These are phyloP conservation scores for Genyomyrus donnyi DNA, from an alignment of 2,113 vertebrate species.

Conservation along the genomic window DNA sequence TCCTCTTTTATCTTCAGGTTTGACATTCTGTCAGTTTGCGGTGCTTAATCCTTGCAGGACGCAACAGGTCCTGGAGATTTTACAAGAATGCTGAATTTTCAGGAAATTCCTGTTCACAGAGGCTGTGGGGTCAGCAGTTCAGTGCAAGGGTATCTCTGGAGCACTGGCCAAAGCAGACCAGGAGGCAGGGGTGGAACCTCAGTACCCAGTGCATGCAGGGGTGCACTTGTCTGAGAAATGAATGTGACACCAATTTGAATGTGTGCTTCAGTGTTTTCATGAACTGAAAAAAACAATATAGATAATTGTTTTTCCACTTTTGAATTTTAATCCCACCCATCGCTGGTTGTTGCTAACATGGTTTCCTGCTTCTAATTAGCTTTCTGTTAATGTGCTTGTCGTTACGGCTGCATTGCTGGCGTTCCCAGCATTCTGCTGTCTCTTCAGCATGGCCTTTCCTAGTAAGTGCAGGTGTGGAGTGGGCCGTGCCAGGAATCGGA, in stretches of 20 bases:
- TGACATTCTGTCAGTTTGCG: background rate
- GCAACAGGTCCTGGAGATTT: background rate
- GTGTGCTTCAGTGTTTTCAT: background rate
- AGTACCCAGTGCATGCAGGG: background rate
- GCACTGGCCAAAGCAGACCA: background rate
- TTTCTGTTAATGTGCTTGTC: background rate
- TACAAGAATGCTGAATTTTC: background rate
- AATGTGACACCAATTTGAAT: background rate
- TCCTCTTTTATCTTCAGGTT: background rate
- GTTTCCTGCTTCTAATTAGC: conserved; percentile 5
- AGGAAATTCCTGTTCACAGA: background rate
- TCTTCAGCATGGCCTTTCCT: background rate
- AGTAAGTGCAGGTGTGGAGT: background rate
- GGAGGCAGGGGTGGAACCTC: background rate
- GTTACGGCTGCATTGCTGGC: background rate
- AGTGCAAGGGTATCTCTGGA: background rate
- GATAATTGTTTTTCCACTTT: background rate
- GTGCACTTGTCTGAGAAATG: background rate
- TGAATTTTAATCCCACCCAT: background rate
- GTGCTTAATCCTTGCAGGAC: background rate
- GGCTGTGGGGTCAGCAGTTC: background rate
- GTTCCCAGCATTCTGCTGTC: background rate
- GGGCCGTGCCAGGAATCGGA: conserved; percentile 39
- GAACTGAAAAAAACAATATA: background rate
- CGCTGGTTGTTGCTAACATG: background rate